Conservation (phyloP, 2,113 vertebrate species). For the Galeopterus variegatus region DNA sequence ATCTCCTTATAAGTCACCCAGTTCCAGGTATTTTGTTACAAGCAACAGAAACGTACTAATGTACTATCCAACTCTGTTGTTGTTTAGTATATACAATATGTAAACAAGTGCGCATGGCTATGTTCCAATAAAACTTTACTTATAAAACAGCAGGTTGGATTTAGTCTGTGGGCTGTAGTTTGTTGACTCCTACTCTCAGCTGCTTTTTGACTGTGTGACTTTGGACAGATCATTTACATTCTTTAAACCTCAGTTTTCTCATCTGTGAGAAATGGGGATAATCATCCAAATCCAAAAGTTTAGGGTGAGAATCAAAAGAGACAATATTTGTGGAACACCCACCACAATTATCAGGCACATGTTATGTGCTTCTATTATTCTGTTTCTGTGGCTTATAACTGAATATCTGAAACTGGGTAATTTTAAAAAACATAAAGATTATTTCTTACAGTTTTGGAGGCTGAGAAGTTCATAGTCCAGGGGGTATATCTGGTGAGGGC, state of each 20-base stretch:
- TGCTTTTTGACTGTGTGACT: not conserved
- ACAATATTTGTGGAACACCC: not conserved
- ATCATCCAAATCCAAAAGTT: not conserved
- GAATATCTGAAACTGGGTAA: no score
- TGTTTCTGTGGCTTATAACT: no score
- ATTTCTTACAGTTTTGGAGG: no score
- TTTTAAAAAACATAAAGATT: no score
- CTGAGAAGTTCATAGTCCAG: no score
- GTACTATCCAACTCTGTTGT: not conserved
- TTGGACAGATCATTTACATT: not conserved
- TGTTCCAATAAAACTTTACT: slow-evolving; percentile 16
- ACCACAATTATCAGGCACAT: not conserved
- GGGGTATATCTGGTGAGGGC: no score
- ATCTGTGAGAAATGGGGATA: not conserved
- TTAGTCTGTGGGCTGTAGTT: not conserved
- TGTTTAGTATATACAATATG: not conserved
- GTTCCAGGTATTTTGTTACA: no score
- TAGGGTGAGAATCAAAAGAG: not conserved
- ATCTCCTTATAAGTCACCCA: no score
- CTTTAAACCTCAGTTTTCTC: not conserved
- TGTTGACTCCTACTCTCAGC: not conserved
- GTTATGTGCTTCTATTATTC: not conserved
- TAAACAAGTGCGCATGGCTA: not conserved
- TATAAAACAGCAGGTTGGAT: not conserved
- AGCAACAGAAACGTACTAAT: no score